Conservation (phyloP, 2,113 vertebrate species). For the Gasterosteus nipponicus region DNA sequence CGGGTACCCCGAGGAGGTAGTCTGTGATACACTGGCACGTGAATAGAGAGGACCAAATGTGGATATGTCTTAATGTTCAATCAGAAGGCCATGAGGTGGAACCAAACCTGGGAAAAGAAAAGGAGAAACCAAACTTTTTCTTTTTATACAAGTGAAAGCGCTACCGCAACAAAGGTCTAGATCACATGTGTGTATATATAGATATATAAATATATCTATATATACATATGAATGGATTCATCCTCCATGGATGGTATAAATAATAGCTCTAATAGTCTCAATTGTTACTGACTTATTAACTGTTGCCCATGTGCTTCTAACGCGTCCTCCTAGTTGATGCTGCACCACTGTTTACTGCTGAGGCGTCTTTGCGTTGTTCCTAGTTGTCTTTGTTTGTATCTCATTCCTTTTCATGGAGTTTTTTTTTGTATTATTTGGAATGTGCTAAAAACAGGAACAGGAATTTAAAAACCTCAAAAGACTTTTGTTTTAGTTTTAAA, state of each 20-base stretch:
- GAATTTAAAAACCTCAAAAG: conserved; percentile 34
- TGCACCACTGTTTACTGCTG: conserved; percentile 42
- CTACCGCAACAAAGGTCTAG: conserved; percentile 42
- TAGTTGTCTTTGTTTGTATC: conserved; percentile 28
- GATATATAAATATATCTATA: neutral
- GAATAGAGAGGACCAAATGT: conserved; percentile 67
- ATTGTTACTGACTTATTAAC: conserved; percentile 56
- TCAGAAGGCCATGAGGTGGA: conserved; percentile 70
- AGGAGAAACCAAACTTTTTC: conserved; percentile 76
- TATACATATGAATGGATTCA: conserved; percentile 41
- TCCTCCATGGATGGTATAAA: conserved; percentile 52
- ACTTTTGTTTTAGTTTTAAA: neutral
- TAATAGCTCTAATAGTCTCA: conserved; percentile 65
- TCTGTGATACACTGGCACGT: conserved; percentile 63
- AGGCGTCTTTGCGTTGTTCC: conserved; percentile 37
- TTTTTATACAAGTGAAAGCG: conserved; percentile 67
- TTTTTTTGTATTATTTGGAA: conserved; percentile 41
- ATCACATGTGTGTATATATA: conserved; percentile 3
- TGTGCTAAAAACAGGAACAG: neutral
- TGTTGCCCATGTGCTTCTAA: conserved; percentile 53
- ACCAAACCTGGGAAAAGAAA: conserved; percentile 38
- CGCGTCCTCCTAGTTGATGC: conserved; percentile 42
- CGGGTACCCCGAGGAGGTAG: conserved; percentile 49
- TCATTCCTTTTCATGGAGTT: conserved; percentile 42
- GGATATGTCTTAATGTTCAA: conserved; percentile 63